Evolutionary conservation across 2,888 invertebrate genomes (phyloP).

Genomic region (Lamproptera curius): DNA sequence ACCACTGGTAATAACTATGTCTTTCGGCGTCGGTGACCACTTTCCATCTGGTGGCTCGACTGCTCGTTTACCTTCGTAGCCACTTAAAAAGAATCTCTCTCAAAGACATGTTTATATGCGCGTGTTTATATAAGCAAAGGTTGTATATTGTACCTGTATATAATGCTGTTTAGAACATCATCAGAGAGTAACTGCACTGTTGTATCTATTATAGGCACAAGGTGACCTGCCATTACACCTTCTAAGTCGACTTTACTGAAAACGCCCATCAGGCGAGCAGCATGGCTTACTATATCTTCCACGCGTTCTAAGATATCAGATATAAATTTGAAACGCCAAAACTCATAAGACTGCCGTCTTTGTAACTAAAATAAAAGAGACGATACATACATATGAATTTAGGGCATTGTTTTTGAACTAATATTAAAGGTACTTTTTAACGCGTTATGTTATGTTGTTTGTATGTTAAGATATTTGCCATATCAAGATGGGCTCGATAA

Average conservation of each 20-base stretch:
- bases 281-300: constrained; percentile 52
- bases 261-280: constrained; percentile 60
- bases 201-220: constrained; percentile 61
- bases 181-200: constrained; percentile 62
- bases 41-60: too few relatives aligned
- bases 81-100: too few relatives aligned
- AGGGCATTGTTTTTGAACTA: background rate
- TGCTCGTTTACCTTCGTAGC: too few relatives aligned
- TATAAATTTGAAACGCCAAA: constrained; percentile 70
- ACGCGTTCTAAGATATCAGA: constrained; percentile 57
- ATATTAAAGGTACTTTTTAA: background rate
- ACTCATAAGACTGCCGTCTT: constrained; percentile 56
- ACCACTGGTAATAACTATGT: too few relatives aligned
- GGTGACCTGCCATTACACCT: constrained; percentile 41
- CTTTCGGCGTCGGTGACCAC: too few relatives aligned
- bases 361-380: constrained; percentile 41
- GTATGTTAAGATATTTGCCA: too few relatives aligned
- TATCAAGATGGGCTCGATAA: too few relatives aligned
- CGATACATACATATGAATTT: background rate
- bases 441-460: too few relatives aligned
- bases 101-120: too few relatives aligned
- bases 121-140: too few relatives aligned
- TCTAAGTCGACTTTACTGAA: constrained; percentile 60
- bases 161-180: constrained; percentile 59
- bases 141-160: constrained; percentile 73